A percentile compares a stretch with the other conserved stretches of the same genome.
Conservation (phyloP, 2,888 invertebrate species). For the Deroplatys truncata region DNA sequence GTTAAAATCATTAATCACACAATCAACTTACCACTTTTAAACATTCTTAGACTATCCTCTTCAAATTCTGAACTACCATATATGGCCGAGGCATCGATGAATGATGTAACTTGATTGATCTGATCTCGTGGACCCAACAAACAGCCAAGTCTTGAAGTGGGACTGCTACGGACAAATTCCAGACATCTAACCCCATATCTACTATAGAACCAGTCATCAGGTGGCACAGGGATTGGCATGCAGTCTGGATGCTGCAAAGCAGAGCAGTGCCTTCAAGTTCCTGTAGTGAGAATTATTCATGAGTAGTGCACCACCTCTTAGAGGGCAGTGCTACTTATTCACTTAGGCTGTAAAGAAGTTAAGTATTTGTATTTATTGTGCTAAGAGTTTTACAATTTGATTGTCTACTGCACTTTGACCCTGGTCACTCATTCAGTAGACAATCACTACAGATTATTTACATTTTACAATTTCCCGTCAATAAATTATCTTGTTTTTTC, state of each 20-base stretch:
- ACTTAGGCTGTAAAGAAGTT: too few species aligned
- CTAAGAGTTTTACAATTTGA: too few species aligned
- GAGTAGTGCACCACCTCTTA: background rate
- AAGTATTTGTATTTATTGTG: too few species aligned
- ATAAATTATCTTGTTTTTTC: too few species aligned
- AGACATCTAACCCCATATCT: conserved; percentile 69
- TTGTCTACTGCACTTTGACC: too few species aligned
- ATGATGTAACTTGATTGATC: conserved; percentile 79
- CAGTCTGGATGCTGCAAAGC: conserved; percentile 75
- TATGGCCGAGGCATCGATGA: conserved; percentile 75
- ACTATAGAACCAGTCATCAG: conserved; percentile 68
- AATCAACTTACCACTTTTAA: conserved; percentile 60
- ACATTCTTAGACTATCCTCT: conserved; percentile 69
- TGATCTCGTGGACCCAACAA: conserved; percentile 79
- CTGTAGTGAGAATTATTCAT: background rate
- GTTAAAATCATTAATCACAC: too few species aligned
- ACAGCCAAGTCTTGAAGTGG: conserved; percentile 75
- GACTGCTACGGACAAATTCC: conserved; percentile 78
- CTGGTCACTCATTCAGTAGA: too few species aligned
- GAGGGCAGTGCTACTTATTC: background rate
- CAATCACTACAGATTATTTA: too few species aligned
- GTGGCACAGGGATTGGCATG: conserved; percentile 71
- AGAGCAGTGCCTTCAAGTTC: background rate
- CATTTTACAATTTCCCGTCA: too few species aligned
- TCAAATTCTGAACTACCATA: conserved; percentile 74